Base-by-base conservation (phyloP, 1,140 invertebrate species). In the Nephila pilipes region DNA sequence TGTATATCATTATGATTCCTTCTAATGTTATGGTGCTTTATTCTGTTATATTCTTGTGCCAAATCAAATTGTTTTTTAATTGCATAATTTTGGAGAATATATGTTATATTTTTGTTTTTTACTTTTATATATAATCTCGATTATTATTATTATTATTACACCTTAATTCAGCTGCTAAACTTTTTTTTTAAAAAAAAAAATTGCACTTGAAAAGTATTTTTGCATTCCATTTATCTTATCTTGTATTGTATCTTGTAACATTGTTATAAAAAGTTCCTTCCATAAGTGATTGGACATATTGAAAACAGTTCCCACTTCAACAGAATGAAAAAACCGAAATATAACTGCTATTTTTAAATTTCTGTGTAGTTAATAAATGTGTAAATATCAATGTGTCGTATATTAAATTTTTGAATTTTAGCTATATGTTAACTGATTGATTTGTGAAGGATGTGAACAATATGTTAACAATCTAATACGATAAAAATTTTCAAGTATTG, bases 11-110 rank as follows among this genome's bases (percentile, higher is more conserved):
- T 75, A 29, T 32, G 25, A 75, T 75, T 29, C 18, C 25, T 6
- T 65, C 12, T 65, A 12, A 55, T 83, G 10, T 54, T 54, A 83
- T 54, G 80, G 80, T 83, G 80, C 80, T 83, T 83, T n/a, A 14
- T 83, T 55, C 20, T 29, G 38, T 83, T 25, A 10, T n/a, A 55
- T 1, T n/a, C 25, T 83, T 83, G 80, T 83, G 80, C 80, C 80
- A 83, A 83, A 83, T 83, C 54, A 83, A 83, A 83, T 55, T 55
- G 22, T 29, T 83, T 83, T 25, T 55, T n/a, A 83, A 55, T 32
- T 18, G 8, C 14, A 10, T 69, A 75, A 14, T 29, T 36, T 75
- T 60, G 18, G 12, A 60, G 6, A 46, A 46, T 46, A 22, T 60
- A 18, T 60, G 20, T 18, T 60, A 60, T 60, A 60, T 14, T 60